phyloP scores from a whole-genome alignment of 2,113 vertebrate genomes.

The Ctenodactylus gundi region DNA sequence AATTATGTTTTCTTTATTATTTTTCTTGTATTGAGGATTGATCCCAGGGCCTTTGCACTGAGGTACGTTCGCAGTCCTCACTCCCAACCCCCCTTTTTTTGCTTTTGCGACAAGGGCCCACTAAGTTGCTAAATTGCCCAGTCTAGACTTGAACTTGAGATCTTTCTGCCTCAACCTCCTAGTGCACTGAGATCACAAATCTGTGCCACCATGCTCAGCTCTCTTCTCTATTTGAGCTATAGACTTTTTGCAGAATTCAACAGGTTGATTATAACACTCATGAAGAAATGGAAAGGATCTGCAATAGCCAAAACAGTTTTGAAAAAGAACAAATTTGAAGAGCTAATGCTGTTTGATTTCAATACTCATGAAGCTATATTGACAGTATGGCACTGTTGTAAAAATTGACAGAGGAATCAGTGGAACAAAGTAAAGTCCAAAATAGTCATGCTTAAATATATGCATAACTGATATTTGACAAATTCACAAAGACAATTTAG shows the following conservation, averaged over 20 bases:
- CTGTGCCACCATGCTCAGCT: neutral
- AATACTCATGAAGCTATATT: neutral
- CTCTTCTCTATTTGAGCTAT: neutral
- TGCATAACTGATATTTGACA: neutral
- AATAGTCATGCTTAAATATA: neutral
- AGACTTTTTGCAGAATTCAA: neutral
- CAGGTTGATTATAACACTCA: neutral
- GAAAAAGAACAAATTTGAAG: neutral
- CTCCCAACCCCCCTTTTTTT: neutral
- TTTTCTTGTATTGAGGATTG: neutral
- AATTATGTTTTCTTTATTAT: too few species aligned
- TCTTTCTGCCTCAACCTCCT: neutral
- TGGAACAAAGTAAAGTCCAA: neutral
- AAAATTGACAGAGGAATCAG: conserved; percentile 21
- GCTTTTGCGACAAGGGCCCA: neutral
- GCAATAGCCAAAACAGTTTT: neutral
- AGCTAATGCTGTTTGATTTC: neutral
- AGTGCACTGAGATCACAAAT: neutral
- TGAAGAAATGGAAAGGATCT: neutral
- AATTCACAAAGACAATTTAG: neutral
- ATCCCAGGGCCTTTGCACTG: neutral
- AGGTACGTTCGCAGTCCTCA: neutral
- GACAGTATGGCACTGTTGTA: neutral
- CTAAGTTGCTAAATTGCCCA: neutral
- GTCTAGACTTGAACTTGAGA: neutral